These are phyloP conservation scores for Porphyrio hochstetteri DNA, from an alignment of 2,113 vertebrate species.

Conservation along the genomic window DNA sequence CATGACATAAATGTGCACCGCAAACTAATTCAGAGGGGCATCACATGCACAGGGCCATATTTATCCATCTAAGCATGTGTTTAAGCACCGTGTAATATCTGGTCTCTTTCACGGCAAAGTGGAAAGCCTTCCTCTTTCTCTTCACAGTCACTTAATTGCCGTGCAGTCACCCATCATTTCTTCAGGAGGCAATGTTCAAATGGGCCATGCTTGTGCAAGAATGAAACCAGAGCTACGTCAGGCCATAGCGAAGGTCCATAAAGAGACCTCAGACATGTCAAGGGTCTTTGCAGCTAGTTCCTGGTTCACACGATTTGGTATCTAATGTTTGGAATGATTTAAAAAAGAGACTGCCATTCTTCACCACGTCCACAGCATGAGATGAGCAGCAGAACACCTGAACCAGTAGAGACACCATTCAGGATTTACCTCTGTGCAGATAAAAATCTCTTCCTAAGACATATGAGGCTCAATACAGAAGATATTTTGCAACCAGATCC, in stretches of 20 bases:
- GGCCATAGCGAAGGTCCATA: neutral
- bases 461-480: neutral
- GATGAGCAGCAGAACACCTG: neutral
- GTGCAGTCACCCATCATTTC: fast-evolving
- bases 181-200: neutral
- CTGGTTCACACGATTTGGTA: neutral
- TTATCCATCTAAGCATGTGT: neutral
- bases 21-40: neutral
- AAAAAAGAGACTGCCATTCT: neutral
- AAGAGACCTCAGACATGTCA: neutral
- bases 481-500: neutral
- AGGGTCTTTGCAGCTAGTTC: neutral
- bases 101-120: neutral
- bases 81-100: neutral
- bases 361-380: neutral
- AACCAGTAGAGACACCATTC: neutral
- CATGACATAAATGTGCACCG: neutral
- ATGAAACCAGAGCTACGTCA: neutral
- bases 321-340: neutral
- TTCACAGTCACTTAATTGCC: neutral
- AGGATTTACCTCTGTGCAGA: neutral
- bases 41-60: neutral
- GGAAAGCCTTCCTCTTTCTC: neutral
- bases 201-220: neutral
- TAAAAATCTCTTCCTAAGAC: neutral